Evolutionary conservation across 2,888 invertebrate species (phyloP), one percentile per base, ranked within the genome.

Genomic region (Linnaemya vulpina): DNA sequence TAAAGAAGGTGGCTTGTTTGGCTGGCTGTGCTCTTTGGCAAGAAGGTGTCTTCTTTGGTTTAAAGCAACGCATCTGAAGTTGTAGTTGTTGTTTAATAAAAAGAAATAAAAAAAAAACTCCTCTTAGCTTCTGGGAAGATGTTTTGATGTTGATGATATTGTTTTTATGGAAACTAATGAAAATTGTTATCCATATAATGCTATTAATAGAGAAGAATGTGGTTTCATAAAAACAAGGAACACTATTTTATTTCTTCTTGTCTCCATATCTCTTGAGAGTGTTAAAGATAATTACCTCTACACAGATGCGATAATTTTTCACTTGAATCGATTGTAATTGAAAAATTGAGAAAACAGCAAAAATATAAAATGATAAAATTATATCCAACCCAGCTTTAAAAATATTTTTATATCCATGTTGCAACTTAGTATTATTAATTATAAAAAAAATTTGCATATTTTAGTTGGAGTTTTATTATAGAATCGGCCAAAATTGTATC

Each of bases 121-220:
- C 67, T 83, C 51, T 80, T 80, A 73, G 76, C 84, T 84, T 84
- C 84, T 84, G 80, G 62, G 77, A 81, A 84, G 80, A 71, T 73
- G 79, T 70, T 76, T 53, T 17, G 76, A 73, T 70, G 53, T 75
- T 68, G 76, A 53, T 62, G 71, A 67, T 67, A 63, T 63, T 60
- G 38, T 65, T 38, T 76, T 71, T 62, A 71, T 77, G 62, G 55
- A 62, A 80, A 74, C 80, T 81, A 81, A 77, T 81, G 25, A 77
- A 65, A 80, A 71, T 81, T 77, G 46, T 71, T 51, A 53, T 49
- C 25, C n/a, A 53, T 68, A 60, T 25, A 77, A 68, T 77, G 71
- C 81, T 84, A 84, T 84, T 73, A 81, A 84, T 84, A 84, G 84
- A 80, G 67, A 68, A 77, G 80, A 77, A 77, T 84, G 84, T 76